phyloP scores from a whole-genome alignment of 2,797 vertebrate genomes.

The Sebastes cheni region DNA sequence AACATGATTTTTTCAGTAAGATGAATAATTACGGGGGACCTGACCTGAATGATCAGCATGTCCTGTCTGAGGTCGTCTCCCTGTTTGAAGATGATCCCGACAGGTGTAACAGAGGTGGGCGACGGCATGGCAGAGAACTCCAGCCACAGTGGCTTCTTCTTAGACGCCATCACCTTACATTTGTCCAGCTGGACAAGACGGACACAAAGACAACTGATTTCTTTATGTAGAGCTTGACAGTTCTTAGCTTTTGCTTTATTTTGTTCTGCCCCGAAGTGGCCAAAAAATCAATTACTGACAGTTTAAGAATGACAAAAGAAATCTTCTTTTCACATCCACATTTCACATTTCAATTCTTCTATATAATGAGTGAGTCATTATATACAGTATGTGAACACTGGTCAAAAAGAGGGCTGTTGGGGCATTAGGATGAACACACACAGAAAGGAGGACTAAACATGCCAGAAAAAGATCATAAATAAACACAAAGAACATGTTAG shows the following conservation, averaged over 20 bases:
- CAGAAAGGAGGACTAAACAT: background rate
- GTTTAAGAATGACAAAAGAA: too few species aligned
- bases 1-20: background rate
- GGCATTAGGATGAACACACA: background rate
- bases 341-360: too few species aligned
- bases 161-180: constrained; percentile 85
- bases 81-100: constrained; percentile 85
- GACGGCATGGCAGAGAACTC: constrained; percentile 80
- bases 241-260: background rate
- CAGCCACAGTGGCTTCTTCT: constrained; percentile 87
- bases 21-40: background rate
- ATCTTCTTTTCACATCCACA: too few species aligned
- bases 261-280: background rate
- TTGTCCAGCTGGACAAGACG: constrained; percentile 71
- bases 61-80: constrained; percentile 87
- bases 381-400: too few species aligned
- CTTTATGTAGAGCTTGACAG: background rate
- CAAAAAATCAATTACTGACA: background rate
- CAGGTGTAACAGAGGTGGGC: constrained; percentile 61
- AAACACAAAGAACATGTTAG: background rate
- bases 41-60: constrained; percentile 86
- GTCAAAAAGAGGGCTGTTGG: background rate
- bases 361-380: too few species aligned
- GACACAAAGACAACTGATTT: background rate
- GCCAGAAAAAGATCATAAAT: background rate